Percentiles rank a stretch among this genome's conserved stretches.
Evolutionary conservation across 2,797 vertebrate genomes (phyloP).

Genomic region (Pterois miles): DNA sequence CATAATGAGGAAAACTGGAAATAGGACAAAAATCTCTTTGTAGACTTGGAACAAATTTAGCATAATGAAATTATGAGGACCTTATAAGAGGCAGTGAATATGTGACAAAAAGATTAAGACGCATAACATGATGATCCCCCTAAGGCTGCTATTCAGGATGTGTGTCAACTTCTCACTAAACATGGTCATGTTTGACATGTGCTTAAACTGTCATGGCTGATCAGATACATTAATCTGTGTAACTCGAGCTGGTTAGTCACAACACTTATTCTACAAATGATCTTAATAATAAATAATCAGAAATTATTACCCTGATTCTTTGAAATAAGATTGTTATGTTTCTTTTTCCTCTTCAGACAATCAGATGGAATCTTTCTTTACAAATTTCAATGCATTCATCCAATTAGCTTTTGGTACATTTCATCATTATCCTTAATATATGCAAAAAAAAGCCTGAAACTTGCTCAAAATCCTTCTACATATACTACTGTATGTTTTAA

Average conservation of each 20-base stretch:
- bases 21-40: neutral
- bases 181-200: constrained; percentile 44
- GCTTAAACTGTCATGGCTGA: constrained; percentile 35
- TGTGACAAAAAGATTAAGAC: constrained; percentile 51
- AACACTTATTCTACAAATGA: neutral
- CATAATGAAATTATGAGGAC: constrained; percentile 16
- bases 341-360: neutral
- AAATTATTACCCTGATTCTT: neutral
- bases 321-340: neutral
- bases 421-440: neutral
- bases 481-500: neutral
- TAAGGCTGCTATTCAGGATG: constrained; percentile 26
- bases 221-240: constrained; percentile 36
- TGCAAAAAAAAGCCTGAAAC: no score
- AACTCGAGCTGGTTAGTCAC: constrained; percentile 23
- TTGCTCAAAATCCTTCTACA: no score
- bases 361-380: neutral
- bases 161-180: constrained; percentile 26
- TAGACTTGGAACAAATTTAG: neutral
- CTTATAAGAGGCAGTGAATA: constrained; percentile 3
- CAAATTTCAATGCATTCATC: neutral
- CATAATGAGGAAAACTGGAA: constrained; percentile 10
- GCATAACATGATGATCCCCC: constrained; percentile 22
- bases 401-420: neutral
- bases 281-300: neutral